Conservation (phyloP, 2,113 vertebrate species). For the Aspidoscelis tigris region DNA sequence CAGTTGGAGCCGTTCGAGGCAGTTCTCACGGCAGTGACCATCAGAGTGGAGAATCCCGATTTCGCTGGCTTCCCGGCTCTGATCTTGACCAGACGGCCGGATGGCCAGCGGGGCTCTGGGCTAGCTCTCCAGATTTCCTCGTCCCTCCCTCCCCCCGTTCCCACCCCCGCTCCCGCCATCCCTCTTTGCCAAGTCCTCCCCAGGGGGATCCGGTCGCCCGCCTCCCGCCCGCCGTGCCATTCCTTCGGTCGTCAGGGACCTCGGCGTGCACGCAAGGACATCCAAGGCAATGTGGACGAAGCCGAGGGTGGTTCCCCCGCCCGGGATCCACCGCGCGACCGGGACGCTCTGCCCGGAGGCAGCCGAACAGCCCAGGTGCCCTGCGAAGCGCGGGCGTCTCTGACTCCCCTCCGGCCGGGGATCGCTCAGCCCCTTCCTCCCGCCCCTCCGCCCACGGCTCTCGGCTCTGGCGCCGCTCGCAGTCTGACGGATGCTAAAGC, state of each 20-base stretch:
- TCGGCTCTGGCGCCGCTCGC: not conserved
- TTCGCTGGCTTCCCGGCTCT: no score
- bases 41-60: no score
- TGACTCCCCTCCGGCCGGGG: not conserved
- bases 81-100: no score
- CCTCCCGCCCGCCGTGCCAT: not conserved
- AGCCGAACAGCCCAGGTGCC: not conserved
- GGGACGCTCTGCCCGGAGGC: not conserved
- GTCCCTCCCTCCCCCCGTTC: not conserved
- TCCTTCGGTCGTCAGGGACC: not conserved
- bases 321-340: not conserved
- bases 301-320: not conserved
- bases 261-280: not conserved
- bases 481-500: not conserved
- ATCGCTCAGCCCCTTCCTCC: not conserved
- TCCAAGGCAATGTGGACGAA: not conserved
- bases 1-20: no score
- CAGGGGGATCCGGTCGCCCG: not conserved
- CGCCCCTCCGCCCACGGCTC: no score
- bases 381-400: not conserved
- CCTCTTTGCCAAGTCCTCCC: not conserved
- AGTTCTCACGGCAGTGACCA: no score
- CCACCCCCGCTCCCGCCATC: no score
- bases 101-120: no score
- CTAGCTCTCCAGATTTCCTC: no score